Conservation (phyloP, 1,140 invertebrate genomes). For the Olivierus martensii region DNA sequence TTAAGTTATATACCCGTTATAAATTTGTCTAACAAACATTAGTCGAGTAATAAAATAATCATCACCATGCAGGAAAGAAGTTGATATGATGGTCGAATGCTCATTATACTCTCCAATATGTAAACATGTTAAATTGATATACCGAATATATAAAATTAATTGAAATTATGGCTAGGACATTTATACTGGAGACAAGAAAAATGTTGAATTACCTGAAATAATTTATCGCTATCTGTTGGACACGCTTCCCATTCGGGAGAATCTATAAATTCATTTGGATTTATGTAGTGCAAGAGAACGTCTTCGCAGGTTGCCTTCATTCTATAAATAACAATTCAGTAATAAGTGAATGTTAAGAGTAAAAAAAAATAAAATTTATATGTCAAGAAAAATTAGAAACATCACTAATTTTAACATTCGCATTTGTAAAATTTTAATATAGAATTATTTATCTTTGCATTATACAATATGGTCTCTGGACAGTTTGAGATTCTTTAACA, state of each 20-base stretch:
- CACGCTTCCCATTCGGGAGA: constrained; percentile 74
- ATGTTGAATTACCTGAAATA: constrained; percentile 46
- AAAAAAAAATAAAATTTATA: too few species aligned
- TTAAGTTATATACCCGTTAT: too few species aligned
- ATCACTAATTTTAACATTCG: too few species aligned
- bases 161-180: not conserved
- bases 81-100: too few species aligned
- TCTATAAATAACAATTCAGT: constrained; percentile 33
- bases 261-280: constrained; percentile 67
- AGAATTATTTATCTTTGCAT: too few species aligned
- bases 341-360: too few species aligned
- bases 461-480: too few species aligned
- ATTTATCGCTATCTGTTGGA: constrained; percentile 52
- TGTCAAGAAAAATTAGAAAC: too few species aligned
- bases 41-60: too few species aligned
- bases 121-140: not conserved
- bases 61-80: too few species aligned
- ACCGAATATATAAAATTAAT: not conserved
- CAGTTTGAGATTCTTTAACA: too few species aligned
- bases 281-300: constrained; percentile 63
- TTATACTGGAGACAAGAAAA: not conserved
- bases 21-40: too few species aligned
- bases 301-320: constrained; percentile 62
- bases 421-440: not conserved
- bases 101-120: not conserved